These are phyloP conservation scores for Dendrocincla tyrannina DNA, from an alignment of 2,797 vertebrate genomes.

Conservation along the genomic window DNA sequence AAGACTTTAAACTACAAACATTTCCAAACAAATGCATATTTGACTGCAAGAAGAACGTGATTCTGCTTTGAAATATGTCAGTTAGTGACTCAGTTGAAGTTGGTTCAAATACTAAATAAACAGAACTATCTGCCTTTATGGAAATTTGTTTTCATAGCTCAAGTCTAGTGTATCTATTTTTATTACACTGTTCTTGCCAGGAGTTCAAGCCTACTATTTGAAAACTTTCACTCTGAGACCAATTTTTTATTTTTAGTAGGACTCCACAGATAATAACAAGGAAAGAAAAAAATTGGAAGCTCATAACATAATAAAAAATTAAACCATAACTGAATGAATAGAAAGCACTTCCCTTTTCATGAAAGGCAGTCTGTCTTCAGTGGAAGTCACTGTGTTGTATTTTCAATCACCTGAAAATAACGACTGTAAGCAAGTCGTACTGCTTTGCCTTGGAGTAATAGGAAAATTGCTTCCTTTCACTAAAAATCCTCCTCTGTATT, in stretches of 20 bases:
- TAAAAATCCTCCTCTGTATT: background rate
- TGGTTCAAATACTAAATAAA: background rate
- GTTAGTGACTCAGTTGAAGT: background rate
- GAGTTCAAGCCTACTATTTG: constrained; percentile 5
- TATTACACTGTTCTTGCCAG: constrained; percentile 4
- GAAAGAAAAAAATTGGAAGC: background rate
- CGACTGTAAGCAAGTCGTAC: fast-evolving
- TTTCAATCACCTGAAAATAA: background rate
- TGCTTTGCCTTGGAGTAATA: background rate
- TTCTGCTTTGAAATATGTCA: background rate
- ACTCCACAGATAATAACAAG: background rate
- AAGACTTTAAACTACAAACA: background rate
- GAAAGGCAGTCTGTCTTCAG: background rate
- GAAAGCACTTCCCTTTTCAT: background rate
- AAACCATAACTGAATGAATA: background rate
- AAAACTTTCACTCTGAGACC: constrained; percentile 10
- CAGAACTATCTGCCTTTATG: background rate
- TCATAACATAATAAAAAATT: background rate
- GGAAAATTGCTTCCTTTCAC: background rate
- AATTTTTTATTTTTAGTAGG: constrained; percentile 42
- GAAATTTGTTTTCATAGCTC: constrained; percentile 17
- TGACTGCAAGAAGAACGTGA: background rate
- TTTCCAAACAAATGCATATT: background rate
- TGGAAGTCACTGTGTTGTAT: background rate
- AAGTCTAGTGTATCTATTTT: constrained; percentile 33